phyloP scores from a whole-genome alignment of 2,888 invertebrate species.

The Lasioglossum pauxillum region DNA sequence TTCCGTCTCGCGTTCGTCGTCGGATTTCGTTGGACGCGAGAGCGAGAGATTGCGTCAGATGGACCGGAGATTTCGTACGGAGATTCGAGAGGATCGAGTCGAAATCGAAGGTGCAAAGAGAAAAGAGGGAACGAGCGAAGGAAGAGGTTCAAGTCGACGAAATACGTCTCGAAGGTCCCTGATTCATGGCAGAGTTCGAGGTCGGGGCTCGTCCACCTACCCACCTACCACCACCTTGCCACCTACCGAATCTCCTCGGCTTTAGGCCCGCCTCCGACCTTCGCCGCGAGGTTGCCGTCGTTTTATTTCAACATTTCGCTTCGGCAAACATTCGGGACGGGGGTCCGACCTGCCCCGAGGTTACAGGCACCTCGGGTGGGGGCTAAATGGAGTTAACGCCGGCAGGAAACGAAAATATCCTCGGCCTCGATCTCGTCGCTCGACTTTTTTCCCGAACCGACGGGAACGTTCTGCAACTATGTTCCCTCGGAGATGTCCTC shows the following conservation, averaged over 20 bases:
- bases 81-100: not conserved
- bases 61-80: conserved; percentile 27
- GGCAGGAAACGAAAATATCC: conserved; percentile 26
- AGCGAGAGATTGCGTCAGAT: not conserved
- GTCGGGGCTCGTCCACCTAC: conserved; percentile 62
- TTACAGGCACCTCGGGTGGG: conserved; percentile 32
- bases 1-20: not conserved
- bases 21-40: not conserved
- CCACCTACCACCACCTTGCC: conserved; percentile 51
- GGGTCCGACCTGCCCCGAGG: conserved; percentile 75
- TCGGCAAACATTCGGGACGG: conserved; percentile 74
- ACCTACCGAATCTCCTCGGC: conserved; percentile 73
- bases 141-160: conserved; percentile 3
- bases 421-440: not conserved
- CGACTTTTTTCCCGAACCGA: not conserved
- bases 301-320: conserved; percentile 73
- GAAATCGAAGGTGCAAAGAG: conserved; percentile 9
- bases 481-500: not conserved
- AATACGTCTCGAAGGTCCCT: conserved; percentile 71
- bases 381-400: not conserved
- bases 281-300: conserved; percentile 69
- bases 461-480: not conserved
- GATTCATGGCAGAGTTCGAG: conserved; percentile 75
- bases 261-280: conserved; percentile 80
- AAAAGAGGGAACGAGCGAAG: conserved; percentile 1